Base-by-base conservation (phyloP, 2,888 invertebrate genomes). In the Tridacna crocea region DNA sequence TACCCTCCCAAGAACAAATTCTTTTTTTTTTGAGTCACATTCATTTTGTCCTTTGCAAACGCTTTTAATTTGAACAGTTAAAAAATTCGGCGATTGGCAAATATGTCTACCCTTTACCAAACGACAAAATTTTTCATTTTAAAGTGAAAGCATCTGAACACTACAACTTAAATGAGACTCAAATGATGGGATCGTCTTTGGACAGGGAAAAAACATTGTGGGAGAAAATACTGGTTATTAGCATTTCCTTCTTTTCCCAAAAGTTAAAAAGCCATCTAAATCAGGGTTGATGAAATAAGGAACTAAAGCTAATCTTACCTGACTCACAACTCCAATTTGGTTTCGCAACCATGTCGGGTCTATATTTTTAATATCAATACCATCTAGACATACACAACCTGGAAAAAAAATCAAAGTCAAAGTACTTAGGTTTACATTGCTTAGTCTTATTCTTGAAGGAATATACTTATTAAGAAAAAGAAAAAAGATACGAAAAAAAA, bases 271-370 rank as follows among this genome's bases (percentile, higher is more conserved):
- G 36, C 36, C 36, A 2, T 36, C 36, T 36, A 36, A 4, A 36
- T 36, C 36, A 36, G 8, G 36, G 36, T 4, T 36, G 36, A 2
- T 36, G n/a, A n/a, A n/a, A n/a, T n/a, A n/a, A n/a, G n/a, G n/a
- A n/a, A 2, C 36, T 8, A 36, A 36, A 2, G 8, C 36, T 36
- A 36, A 36, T 36, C 72, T 73, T 78, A 96, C 96, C 96, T 98
- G 98, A 94, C 97, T 97, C 66, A 99, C 99, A 83, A 97, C 96
- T 47, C 98, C 98, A 85, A 99, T 97, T 90, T 97, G 96, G 84
- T 96, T 96, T 83, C 98, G 96, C 87, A 99, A 95, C 98, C 98
- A 98, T 0, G 95, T 94, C 0, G 98, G 97, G 95, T 98, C 97
- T 81, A 99, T 92, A 0, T 96, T 95, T 88, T 95, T 96, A 17